phyloP scores from a whole-genome alignment of 2,888 invertebrate species.

The Lasioglossum lativentre region DNA sequence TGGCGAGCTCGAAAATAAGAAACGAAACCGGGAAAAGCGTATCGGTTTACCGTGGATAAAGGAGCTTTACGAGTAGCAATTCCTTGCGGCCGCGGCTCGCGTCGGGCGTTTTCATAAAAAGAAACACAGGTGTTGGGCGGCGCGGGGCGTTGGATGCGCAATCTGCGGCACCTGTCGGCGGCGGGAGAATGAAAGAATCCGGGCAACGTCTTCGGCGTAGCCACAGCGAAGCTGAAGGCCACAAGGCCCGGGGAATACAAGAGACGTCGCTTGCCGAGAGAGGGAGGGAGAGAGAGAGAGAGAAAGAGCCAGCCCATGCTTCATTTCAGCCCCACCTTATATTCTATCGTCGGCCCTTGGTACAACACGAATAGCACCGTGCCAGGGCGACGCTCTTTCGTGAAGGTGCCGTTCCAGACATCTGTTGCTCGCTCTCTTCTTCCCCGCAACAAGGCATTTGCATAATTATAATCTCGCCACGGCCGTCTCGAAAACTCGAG shows the following conservation, averaged over 20 bases:
- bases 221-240: slow-evolving; percentile 53
- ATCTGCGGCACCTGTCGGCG: slow-evolving; percentile 72
- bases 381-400: slow-evolving; percentile 56
- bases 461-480: slow-evolving; percentile 83
- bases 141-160: slow-evolving; percentile 51
- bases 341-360: slow-evolving; percentile 61
- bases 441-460: slow-evolving; percentile 82
- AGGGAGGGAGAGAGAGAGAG: not conserved
- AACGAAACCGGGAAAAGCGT: slow-evolving; percentile 25
- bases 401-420: slow-evolving; percentile 81
- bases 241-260: slow-evolving; percentile 49
- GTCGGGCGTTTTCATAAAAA: slow-evolving; percentile 68
- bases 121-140: slow-evolving; percentile 66
- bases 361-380: slow-evolving; percentile 51
- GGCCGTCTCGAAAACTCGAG: slow-evolving; percentile 72
- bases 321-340: slow-evolving; percentile 69
- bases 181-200: slow-evolving; percentile 59
- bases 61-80: slow-evolving; percentile 58
- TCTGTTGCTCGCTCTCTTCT: slow-evolving; percentile 82
- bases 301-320: slow-evolving; percentile 49
- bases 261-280: slow-evolving; percentile 36
- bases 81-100: slow-evolving; percentile 34
- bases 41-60: slow-evolving; percentile 40
- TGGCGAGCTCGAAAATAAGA: slow-evolving; percentile 8
- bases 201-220: slow-evolving; percentile 42